phyloP scores from a whole-genome alignment of 92 coral and sea anemone genomes.

The Meandrina meandrites region DNA sequence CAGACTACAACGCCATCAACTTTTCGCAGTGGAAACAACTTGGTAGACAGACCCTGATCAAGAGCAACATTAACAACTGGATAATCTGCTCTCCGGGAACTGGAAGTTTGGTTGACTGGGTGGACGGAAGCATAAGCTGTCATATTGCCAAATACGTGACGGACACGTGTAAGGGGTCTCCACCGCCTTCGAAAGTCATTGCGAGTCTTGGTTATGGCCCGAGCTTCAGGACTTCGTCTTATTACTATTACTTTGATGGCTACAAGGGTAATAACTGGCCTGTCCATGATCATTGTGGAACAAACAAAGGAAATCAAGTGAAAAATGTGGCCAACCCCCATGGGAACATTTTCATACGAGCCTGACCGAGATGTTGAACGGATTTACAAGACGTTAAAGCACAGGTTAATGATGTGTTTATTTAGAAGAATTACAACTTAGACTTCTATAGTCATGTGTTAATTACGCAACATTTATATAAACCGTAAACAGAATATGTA shows the following conservation, averaged over 20 bases:
- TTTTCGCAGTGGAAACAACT: conserved; percentile 55
- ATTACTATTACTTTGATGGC: too few relatives aligned
- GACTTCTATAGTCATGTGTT: too few relatives aligned
- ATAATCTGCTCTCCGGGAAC: conserved; percentile 52
- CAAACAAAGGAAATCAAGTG: conserved; percentile 10
- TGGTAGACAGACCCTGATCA: conserved; percentile 57
- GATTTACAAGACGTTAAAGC: too few relatives aligned
- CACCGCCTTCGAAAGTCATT: neutral
- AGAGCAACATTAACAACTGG: conserved; percentile 73
- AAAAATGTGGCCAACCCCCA: conserved; percentile 50
- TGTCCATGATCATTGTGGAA: conserved; percentile 68
- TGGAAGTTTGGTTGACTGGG: conserved; percentile 61
- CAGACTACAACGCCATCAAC: conserved; percentile 33
- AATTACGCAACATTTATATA: too few relatives aligned
- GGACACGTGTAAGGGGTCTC: conserved; percentile 44
- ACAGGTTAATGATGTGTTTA: too few relatives aligned
- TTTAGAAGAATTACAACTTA: too few relatives aligned
- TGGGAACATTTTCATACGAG: conserved; percentile 60
- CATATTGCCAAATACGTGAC: conserved; percentile 32
- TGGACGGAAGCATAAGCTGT: conserved; percentile 38
- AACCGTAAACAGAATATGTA: too few relatives aligned
- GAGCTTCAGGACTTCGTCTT: too few relatives aligned
- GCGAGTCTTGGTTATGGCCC: too few relatives aligned
- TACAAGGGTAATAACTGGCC: conserved; percentile 49
- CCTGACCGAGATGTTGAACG: neutral